A percentile compares a stretch with the other conserved stretches of the same genome.
phyloP scores from a whole-genome alignment of 1,140 invertebrate species.

The Antheraea pernyi region DNA sequence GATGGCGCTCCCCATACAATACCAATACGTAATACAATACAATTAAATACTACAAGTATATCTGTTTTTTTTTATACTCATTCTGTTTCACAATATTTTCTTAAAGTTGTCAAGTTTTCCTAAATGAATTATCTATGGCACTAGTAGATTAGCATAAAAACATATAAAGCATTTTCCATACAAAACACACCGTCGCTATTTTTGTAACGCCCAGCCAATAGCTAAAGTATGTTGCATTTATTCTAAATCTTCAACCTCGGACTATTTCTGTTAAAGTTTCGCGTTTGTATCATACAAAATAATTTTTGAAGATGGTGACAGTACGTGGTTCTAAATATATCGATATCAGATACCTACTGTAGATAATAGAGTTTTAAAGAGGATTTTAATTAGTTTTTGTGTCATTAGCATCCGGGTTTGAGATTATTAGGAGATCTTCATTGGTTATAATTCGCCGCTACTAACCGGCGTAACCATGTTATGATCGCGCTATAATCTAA shows the following conservation, averaged over 20 bases:
- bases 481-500: too few relatives aligned
- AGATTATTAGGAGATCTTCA: too few relatives aligned
- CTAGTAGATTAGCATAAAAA: not conserved
- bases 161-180: slow-evolving; percentile 45
- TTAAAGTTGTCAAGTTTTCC: too few relatives aligned
- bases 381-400: not conserved
- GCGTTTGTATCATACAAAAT: slow-evolving; percentile 47
- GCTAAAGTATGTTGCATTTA: slow-evolving; percentile 41
- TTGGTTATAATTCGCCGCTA: too few relatives aligned
- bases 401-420: too few relatives aligned
- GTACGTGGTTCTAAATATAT: not conserved
- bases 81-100: too few relatives aligned
- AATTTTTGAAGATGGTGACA: not conserved
- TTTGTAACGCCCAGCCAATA: slow-evolving; percentile 59
- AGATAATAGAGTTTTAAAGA: not conserved
- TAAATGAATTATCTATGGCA: too few relatives aligned
- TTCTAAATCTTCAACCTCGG: slow-evolving; percentile 51
- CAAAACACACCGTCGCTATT: slow-evolving; percentile 52
- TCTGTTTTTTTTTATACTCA: too few relatives aligned
- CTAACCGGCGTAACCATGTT: too few relatives aligned
- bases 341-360: not conserved
- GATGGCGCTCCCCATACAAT: too few relatives aligned
- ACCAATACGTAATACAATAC: too few relatives aligned
- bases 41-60: too few relatives aligned
- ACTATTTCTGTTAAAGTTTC: slow-evolving; percentile 57